phyloP scores from a whole-genome alignment of 2,113 vertebrate genomes.

The Pitta sordida region DNA sequence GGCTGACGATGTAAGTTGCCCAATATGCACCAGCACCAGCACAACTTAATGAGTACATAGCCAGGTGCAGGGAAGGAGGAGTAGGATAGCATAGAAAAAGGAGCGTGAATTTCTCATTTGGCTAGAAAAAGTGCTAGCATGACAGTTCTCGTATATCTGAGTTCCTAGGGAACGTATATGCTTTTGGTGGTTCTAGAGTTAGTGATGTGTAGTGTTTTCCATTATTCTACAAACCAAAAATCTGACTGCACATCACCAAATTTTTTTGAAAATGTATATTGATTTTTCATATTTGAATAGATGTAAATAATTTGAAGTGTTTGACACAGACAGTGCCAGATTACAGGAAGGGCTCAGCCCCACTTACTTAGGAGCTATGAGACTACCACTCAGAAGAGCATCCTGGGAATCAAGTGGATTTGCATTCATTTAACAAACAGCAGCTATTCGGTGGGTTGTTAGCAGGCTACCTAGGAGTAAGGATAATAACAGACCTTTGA shows the following conservation, averaged over 20 bases:
- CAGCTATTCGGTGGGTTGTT: slow-evolving; percentile 54
- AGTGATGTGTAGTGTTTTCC: background rate
- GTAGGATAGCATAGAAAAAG: background rate
- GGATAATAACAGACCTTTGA: slow-evolving; percentile 27
- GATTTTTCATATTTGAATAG: background rate
- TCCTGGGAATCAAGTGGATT: slow-evolving; percentile 4
- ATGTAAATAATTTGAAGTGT: background rate
- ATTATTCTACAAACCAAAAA: background rate
- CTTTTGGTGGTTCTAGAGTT: background rate
- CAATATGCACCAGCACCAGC: background rate
- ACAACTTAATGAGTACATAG: background rate
- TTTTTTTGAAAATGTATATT: background rate
- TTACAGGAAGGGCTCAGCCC: background rate
- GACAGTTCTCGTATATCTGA: background rate
- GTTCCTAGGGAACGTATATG: background rate
- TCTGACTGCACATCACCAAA: background rate
- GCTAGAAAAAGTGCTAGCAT: background rate
- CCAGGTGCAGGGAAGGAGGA: background rate
- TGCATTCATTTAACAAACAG: slow-evolving; percentile 58
- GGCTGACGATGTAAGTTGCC: background rate
- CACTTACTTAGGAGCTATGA: slow-evolving; percentile 10
- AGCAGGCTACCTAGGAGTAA: slow-evolving; percentile 34
- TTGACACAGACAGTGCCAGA: background rate
- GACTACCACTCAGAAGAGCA: slow-evolving; percentile 37
- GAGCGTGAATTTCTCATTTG: background rate